A percentile compares a stretch with the other conserved stretches of the same genome.
Conservation (phyloP, 2,888 invertebrate genomes). For the Hypena proboscidalis region DNA sequence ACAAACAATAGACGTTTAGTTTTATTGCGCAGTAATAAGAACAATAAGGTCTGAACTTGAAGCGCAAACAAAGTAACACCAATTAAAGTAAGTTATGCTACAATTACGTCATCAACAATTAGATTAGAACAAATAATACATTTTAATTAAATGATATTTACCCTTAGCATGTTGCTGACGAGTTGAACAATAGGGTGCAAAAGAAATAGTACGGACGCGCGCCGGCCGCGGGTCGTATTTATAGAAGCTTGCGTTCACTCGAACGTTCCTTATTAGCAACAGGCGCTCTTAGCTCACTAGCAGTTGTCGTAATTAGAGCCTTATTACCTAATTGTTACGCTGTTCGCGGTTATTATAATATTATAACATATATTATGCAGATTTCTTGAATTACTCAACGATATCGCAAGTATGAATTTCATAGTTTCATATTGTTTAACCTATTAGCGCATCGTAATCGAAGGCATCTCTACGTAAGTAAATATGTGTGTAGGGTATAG, state of each 20-base stretch:
- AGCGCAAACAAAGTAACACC: conserved; percentile 2
- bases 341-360: background rate
- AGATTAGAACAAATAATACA: conserved; percentile 12
- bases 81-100: too few relatives aligned
- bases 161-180: conserved; percentile 62
- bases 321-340: conserved; percentile 34
- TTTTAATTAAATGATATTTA: conserved; percentile 44
- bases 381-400: too few relatives aligned
- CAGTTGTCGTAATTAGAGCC: conserved; percentile 20
- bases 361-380: too few relatives aligned
- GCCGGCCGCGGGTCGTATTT: conserved; percentile 61
- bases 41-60: conserved; percentile 5
- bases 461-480: too few relatives aligned
- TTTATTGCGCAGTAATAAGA: too few relatives aligned
- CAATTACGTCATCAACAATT: too few relatives aligned
- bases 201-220: conserved; percentile 56
- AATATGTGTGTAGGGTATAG: too few relatives aligned
- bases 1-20: too few relatives aligned
- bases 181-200: conserved; percentile 60
- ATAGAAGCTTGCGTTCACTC: conserved; percentile 73
- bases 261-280: conserved; percentile 61
- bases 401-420: too few relatives aligned
- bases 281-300: conserved; percentile 35
- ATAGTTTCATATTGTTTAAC: too few relatives aligned
- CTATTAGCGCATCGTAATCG: too few relatives aligned